Evolutionary conservation across 2,113 vertebrate genomes (phyloP), one percentile per base, ranked within the genome.

Genomic region (Columba livia): DNA sequence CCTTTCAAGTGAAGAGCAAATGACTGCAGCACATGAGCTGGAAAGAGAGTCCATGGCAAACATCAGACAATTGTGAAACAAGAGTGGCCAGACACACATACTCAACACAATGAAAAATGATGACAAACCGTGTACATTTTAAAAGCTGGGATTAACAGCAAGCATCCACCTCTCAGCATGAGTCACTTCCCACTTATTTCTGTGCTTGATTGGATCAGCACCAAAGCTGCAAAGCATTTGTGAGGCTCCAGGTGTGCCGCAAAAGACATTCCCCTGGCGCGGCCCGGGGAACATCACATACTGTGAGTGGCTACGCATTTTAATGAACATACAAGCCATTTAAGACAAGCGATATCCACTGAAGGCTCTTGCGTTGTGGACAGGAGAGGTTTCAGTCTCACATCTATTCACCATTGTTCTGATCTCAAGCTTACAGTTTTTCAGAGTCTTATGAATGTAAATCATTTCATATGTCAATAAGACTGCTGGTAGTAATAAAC

Each of bases 51-150:
- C 86, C 38, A 25, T n/a, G 36, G 80, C 89, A 96, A 96, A 95
- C 58, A 89, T 67, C 40, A 87, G 80, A 57, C 32, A 61, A 18
- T 4, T 13, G 57, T 61, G 74, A 87, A 95, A 82, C 70, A 90
- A 71, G 92, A 86, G 40, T n/a, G 32, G 44, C 62, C 89, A 88
- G 77, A 62, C 80, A 87, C 23, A 40, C 24, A n/a, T 4, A n/a
- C 32, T 87, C 70, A 32, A 74, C 71, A 92, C 87, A 96, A 95
- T 77, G 74, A 85, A 93, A 95, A 95, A 91, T 36, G 34, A 95
- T 92, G 87, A 95, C 94, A 85, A 95, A 94, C 58, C 9, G 3
- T 17, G 54, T 53, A 79, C 61, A 19, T 86, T 87, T 94, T 81
- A 47, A 87, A 89, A 95, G 57, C 80, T 57, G 14, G 85, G 89